Base-by-base conservation (phyloP, 2,888 invertebrate species). In the Morpho achilles region DNA sequence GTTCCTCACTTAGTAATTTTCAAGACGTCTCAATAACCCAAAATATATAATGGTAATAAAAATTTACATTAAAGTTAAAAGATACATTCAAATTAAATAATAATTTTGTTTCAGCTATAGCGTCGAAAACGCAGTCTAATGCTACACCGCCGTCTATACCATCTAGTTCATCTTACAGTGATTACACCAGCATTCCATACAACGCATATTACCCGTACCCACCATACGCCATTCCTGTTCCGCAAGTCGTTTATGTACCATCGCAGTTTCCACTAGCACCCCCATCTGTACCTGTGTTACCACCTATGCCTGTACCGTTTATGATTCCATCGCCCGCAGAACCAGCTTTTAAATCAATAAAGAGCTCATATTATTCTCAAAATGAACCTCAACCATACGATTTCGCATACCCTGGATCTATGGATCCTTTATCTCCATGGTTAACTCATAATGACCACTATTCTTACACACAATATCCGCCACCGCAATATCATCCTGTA, bases 241-340 rank as follows among this genome's bases (percentile, higher is more conserved):
- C 77, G 1, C 80, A 79, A 68, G 67, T 80, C 1, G 63, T 83
- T 48, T 86, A 79, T 60, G 71, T 77, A 42, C 68, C 81, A 6
- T 66, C 73, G 32, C 61, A 74, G 3, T 56, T 72, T 1, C 47
- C 73, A 0, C 50, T 72, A 7, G 57, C 72, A 1, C 73, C 76
- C 32, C 71, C 74, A 16, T 22, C 7, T 10, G n/a, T 67, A 65
- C 40, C 58, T 56, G 49, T 53, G 50, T 58, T 58, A 9, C 56
- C 61, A 10, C 46, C 62, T 68, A 68, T 39, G 45, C 61, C 71
- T 67, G 8, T 59, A 40, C 61, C 68, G 1, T 10, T 64, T 7
- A 48, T 61, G 7, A 42, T 47, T 22, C 23, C 63, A 43, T 10
- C 64, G 23, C 63, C 71, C 43, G 56, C 63, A 44, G 50, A 40